Conservation (phyloP, 1,140 invertebrate species). For the Aphelenchoides avenae region DNA sequence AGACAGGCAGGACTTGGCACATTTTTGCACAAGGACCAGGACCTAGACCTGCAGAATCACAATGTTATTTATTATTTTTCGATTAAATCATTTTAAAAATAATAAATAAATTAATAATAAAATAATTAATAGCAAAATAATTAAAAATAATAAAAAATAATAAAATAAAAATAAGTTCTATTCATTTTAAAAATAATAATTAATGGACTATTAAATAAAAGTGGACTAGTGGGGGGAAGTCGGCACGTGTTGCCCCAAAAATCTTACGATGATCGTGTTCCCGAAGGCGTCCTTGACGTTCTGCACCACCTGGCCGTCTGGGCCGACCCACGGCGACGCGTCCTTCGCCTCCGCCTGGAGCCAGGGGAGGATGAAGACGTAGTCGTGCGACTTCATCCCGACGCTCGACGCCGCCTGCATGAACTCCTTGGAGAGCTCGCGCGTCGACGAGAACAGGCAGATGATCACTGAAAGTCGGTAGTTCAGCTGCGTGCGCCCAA, state of each 20-base stretch:
- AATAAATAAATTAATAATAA: no score
- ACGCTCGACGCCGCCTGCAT: slow-evolving; percentile 43
- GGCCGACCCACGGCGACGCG: slow-evolving; percentile 47
- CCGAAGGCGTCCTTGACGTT: slow-evolving; percentile 49
- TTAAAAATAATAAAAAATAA: no score
- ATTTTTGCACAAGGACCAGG: no score
- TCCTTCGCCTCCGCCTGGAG: slow-evolving; percentile 54
- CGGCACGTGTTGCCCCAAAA: no score
- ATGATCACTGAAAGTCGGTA: slow-evolving; percentile 38
- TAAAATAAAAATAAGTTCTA: no score
- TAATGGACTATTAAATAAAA: no score
- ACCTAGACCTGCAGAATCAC: no score
- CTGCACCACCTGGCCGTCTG: slow-evolving; percentile 49
- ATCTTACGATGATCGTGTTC: slow-evolving; percentile 49
- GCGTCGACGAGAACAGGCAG: slow-evolving; percentile 48
- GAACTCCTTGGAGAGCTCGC: slow-evolving; percentile 51
- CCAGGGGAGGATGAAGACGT: slow-evolving; percentile 52
- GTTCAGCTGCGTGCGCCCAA: neutral
- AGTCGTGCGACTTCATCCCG: slow-evolving; percentile 47
- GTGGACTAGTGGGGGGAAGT: no score
- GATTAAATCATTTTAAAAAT: no score
- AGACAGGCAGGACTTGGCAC: no score
- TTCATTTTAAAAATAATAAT: no score
- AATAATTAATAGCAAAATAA: neutral
- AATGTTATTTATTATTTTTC: no score